Conservation (phyloP, 2,888 invertebrate genomes). For the Drosophila tanythrix region DNA sequence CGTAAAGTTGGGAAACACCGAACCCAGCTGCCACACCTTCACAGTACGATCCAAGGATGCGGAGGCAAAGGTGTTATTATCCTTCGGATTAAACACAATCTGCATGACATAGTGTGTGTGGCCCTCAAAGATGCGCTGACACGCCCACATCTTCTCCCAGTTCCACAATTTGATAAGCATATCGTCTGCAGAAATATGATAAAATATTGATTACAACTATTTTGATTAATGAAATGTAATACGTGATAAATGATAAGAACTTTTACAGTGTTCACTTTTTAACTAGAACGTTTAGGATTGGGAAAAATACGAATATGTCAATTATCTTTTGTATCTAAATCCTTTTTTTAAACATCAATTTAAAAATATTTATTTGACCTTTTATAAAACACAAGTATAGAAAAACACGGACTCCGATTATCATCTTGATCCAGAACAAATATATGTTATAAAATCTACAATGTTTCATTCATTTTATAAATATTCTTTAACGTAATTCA, state of each 20-base stretch:
- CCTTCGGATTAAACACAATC: conserved; percentile 99
- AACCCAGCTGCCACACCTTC: conserved; percentile 99
- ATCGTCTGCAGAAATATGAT: conserved; percentile 90
- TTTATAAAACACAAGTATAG: not conserved
- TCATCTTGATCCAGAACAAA: not conserved
- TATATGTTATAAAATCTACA: not conserved
- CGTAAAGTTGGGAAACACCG: conserved; percentile 98
- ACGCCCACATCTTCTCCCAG: conserved; percentile 99
- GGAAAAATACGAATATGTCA: not conserved
- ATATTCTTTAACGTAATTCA: not conserved
- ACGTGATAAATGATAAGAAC: not conserved
- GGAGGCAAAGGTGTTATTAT: conserved; percentile 99
- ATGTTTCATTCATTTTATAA: not conserved
- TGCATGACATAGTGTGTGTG: conserved; percentile 99
- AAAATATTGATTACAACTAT: not conserved
- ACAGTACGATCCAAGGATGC: conserved; percentile 99
- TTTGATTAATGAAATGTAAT: not conserved
- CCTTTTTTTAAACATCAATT: not conserved
- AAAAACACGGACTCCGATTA: not conserved
- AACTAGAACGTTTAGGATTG: not conserved
- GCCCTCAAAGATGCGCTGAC: conserved; percentile 99
- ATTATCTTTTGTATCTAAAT: not conserved
- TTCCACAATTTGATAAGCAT: conserved; percentile 99
- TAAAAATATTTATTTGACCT: not conserved
- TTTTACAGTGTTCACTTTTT: not conserved